Base-by-base conservation (phyloP, 2,888 invertebrate genomes). In the Willowsia nigromaculata region DNA sequence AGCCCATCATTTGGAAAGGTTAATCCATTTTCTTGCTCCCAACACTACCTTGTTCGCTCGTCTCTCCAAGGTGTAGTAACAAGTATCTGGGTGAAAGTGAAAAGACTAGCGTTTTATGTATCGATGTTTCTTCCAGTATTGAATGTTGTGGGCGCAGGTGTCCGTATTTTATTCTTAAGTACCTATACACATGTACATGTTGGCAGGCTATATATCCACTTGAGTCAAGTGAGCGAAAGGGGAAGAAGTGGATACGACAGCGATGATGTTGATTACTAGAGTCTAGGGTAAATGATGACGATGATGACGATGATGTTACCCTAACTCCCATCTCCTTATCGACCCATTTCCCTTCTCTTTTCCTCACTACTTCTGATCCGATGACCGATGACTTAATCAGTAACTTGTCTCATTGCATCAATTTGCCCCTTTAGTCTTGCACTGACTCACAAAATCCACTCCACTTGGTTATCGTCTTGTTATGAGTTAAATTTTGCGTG, bases 311-410 rank as follows among this genome's bases (percentile, higher is more conserved):
- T 18, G 30, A 62, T 37, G 13, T 9, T n/a, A n/a, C n/a, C n/a
- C n/a, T n/a, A n/a, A 68, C 37, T 37, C 18, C n/a, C 68, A 37
- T 68, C n/a, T 18, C 18, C n/a, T 68, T 37, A 68, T 37, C 68
- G 11, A 68, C 68, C 33, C 18, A 68, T 33, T n/a, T 7, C 33
- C 33, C 33, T 65, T 40, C 6, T 11, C 40, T 71, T n/a, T 40
- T n/a, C 33, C 65, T 59, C n/a, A 27, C 30, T 59, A 59, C 59
- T 59, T 65, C 33, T 84, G 40, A 84, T 71, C 74, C 74, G 50
- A 84, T 83, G 83, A 83, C 83, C 83, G 83, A 83, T 84, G 83
- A 71, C 59, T 40, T 71, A 84, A 84, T 84, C 68, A 84, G 71
- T 33, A 25, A 40, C 71, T n/a, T 84, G 71, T 84, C 71, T 84